Evolutionary conservation across 2,888 invertebrate genomes (phyloP).

Genomic region (Amphipyra tragopoginis): DNA sequence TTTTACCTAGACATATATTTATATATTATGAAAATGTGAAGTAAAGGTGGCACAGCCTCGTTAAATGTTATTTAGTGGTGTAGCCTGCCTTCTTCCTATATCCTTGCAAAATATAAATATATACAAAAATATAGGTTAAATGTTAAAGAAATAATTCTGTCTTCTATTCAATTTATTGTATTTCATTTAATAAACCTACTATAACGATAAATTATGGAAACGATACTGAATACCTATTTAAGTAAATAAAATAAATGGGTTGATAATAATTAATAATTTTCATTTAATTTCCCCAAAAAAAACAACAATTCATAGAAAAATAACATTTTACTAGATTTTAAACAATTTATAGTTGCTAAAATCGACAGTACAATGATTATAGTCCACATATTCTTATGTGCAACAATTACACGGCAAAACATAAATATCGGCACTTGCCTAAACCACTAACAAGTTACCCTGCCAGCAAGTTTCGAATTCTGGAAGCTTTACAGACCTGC

Average conservation of each 20-base stretch:
- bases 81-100: neutral
- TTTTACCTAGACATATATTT: neutral
- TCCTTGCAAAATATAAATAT: conserved; percentile 8
- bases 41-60: neutral
- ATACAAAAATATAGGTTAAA: conserved; percentile 5
- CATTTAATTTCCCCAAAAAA: conserved; percentile 37
- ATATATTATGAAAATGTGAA: neutral
- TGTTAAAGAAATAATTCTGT: conserved; percentile 1
- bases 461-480: no score
- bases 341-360: conserved; percentile 51
- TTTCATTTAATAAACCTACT: conserved; percentile 15
- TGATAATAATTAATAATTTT: conserved; percentile 20
- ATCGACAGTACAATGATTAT: conserved; percentile 46
- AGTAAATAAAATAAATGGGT: conserved; percentile 53
- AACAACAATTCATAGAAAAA: conserved; percentile 60
- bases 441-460: no score
- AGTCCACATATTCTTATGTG: conserved; percentile 38
- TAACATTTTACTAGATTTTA: conserved; percentile 61
- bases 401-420: conserved; percentile 35
- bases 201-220: conserved; percentile 35
- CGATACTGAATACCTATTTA: conserved; percentile 38
- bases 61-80: conserved; percentile 22
- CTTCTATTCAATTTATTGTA: conserved; percentile 13
- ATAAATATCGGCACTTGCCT: neutral
- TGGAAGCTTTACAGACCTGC: no score